Base-by-base conservation (phyloP, 2,113 vertebrate genomes). In the Galeopterus variegatus region DNA sequence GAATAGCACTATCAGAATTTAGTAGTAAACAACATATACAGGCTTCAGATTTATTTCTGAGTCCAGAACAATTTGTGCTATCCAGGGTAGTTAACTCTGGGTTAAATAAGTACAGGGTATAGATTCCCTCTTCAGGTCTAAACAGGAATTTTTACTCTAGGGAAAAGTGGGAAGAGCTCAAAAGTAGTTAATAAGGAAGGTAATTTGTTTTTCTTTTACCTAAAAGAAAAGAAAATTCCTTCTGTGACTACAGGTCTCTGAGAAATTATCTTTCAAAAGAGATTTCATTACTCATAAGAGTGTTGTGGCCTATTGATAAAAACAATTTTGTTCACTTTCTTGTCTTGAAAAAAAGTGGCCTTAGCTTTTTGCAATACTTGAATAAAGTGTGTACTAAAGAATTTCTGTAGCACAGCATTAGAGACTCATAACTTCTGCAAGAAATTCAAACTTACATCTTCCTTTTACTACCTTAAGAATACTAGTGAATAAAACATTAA, bases 361-460 rank as follows among this genome's bases (percentile, higher is more conserved):
- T 99, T 99, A 99, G 98, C 98, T 99, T 98, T 99, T 98, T 99
- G 98, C 98, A 99, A 99, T 99, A 99, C 99, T 99, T 99, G 99
- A 99, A 99, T 98, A 97, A 98, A 98, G 98, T 96, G 98, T 98
- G 97, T 98, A 97, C 98, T 98, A 98, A 98, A 98, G 97, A 98
- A 97, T 97, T 98, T 98, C 98, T 98, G 98, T 98, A 98, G 98
- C 99, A 98, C 98, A 98, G 98, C 89, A 75, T 98, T 88, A 98
- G 98, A 98, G 98, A 99, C 95, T 98, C 97, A 97, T 96, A 98
- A 98, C 96, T 98, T 98, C 98, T 97, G 97, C 19, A 33, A 97
- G 98, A 98, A 97, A 98, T 98, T 98, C 98, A 65, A 10, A 96
- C 96, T 98, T 98, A 97, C 97, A 88, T 98, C 98, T 98, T 97